phyloP scores from a whole-genome alignment of 2,797 vertebrate species.

The Lepilemur ruficaudatus region DNA sequence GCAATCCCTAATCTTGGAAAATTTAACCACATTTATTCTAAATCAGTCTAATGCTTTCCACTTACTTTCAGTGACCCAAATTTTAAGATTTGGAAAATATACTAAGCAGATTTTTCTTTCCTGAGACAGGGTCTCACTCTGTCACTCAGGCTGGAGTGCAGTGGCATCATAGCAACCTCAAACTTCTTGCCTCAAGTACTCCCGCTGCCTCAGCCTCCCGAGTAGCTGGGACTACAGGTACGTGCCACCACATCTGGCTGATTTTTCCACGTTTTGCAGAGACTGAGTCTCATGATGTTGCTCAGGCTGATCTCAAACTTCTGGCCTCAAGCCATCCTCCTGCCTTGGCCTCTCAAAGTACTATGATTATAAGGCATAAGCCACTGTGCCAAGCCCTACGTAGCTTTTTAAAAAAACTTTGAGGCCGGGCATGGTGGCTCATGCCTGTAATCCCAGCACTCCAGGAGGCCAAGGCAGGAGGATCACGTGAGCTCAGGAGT shows the following conservation, averaged over 20 bases:
- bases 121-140: not conserved
- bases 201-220: not conserved
- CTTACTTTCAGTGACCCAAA: not conserved
- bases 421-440: not conserved
- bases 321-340: not conserved
- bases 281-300: not conserved
- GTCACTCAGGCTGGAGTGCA: not conserved
- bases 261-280: not conserved
- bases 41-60: not conserved
- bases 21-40: not conserved
- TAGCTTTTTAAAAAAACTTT: not conserved
- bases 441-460: not conserved
- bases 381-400: not conserved
- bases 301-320: not conserved
- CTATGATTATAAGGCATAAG: not conserved
- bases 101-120: not conserved
- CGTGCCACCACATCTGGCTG: not conserved
- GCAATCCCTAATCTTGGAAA: not conserved
- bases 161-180: not conserved
- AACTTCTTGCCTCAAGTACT: not conserved
- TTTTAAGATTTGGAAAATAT: conserved; percentile 27
- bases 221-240: not conserved
- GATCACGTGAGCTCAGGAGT: not conserved
- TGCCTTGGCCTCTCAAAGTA: not conserved
- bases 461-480: not conserved